Conservation (phyloP, 2,888 invertebrate species). For the Eupithecia vulgata region DNA sequence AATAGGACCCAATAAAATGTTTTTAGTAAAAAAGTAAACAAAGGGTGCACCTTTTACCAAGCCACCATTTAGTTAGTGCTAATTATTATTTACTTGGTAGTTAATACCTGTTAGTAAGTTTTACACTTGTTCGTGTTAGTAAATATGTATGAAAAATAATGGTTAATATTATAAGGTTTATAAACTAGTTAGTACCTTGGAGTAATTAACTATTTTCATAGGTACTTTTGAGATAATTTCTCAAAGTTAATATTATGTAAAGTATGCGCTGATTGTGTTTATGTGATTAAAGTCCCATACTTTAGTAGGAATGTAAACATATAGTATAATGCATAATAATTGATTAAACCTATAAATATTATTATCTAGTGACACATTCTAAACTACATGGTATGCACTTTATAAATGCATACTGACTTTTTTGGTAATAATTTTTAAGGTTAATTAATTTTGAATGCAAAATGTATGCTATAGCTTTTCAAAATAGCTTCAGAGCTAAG, state of each 20-base stretch:
- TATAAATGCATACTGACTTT: constrained; percentile 72
- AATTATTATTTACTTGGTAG: constrained; percentile 22
- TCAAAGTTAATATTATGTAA: constrained; percentile 24
- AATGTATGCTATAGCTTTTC: constrained; percentile 38
- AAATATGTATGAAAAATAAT: constrained; percentile 27
- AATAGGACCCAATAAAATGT: constrained; percentile 51
- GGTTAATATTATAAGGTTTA: constrained; percentile 17
- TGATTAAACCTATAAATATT: constrained; percentile 49
- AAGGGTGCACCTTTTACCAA: constrained; percentile 56
- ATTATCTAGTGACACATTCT: constrained; percentile 67
- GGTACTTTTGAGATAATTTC: constrained; percentile 4
- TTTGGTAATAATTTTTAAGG: constrained; percentile 54
- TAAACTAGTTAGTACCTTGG: constrained; percentile 40
- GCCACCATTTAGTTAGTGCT: constrained; percentile 50
- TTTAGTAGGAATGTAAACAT: constrained; percentile 67
- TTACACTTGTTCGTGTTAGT: constrained; percentile 38
- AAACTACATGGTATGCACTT: constrained; percentile 68
- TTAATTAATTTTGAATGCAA: constrained; percentile 25
- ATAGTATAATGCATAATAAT: constrained; percentile 41
- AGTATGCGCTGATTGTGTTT: constrained; percentile 30
- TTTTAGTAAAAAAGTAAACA: constrained; percentile 35
- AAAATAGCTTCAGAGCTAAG: constrained; percentile 34
- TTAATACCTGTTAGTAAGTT: constrained; percentile 31
- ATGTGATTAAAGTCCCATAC: constrained; percentile 51
- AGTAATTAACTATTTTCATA: constrained; percentile 30